Base-by-base conservation (phyloP, 2,113 vertebrate genomes). In the Amblyornis subalaris region DNA sequence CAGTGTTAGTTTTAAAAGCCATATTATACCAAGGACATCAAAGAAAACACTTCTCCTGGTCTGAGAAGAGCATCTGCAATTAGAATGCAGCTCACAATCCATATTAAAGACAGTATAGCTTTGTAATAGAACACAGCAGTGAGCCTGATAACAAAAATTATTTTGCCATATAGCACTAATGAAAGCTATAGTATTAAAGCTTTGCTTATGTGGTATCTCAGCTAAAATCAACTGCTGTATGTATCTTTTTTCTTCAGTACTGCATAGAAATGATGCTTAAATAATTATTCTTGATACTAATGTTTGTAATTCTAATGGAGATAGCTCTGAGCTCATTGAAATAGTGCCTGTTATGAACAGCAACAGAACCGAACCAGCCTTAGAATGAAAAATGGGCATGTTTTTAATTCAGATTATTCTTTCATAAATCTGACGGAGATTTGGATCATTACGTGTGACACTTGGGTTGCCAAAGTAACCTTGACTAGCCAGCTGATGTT, bases 381-480 rank as follows among this genome's bases (percentile, higher is more conserved):
- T 71, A 38, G 66, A 61, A 51, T 87, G 53, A 62, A 77, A 91
- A 93, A 84, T 0, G 3, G 45, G 6, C 76, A 55, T 53, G 42
- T 67, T 95, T 91, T 94, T 74, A 72, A 81, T 76, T 91, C 85
- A 70, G 60, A 70, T 78, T 80, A 84, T 95, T 78, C 89, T 72
- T 77, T 73, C 72, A 86, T 83, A 78, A 78, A 55, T 66, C 67
- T 31, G 45, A 61, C 33, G 65, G 64, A 89, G 85, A 90, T 93
- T 66, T 61, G 96, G 58, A 69, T 93, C 85, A 55, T 92, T 95
- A 89, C 71, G 73, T 96, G 55, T 51, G 85, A 44, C 55, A 62
- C 60, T 94, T 50, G 50, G 45, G 95, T 91, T 96, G 71, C 95
- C 94, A 80, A 33, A 90, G 92, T 93, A 96, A 96, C 94, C 70